These are phyloP conservation scores for Elysia crispata DNA, from an alignment of 2,888 invertebrate genomes.

Conservation along the genomic window DNA sequence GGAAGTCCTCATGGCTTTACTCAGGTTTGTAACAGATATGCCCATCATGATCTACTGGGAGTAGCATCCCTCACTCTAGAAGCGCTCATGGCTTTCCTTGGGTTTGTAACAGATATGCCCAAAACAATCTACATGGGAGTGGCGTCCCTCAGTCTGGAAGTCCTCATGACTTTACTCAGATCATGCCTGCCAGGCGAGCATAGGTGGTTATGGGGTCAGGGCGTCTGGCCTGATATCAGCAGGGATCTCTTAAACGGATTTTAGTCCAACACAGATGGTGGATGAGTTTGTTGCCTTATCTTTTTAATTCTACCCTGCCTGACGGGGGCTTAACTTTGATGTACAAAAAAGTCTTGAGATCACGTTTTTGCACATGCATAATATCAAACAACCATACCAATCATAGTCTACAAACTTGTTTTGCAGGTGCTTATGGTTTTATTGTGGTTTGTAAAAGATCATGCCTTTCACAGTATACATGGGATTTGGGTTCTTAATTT, in stretches of 20 bases:
- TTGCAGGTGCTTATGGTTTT: no score
- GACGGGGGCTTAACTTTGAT: no score
- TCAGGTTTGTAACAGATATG: conserved; percentile 79
- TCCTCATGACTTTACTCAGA: conserved; percentile 70
- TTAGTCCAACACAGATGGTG: no score
- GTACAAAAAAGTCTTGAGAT: no score
- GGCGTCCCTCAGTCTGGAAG: conserved; percentile 79
- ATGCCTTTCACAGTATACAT: conserved; percentile 81
- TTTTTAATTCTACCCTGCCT: no score
- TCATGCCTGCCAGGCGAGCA: no score
- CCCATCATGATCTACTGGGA: conserved; percentile 82
- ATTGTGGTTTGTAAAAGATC: no score
- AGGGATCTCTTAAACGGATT: no score
- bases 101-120: conserved; percentile 79
- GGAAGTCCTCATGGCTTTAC: conserved; percentile 69
- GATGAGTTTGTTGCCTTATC: no score
- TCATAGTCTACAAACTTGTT: conserved; percentile 81
- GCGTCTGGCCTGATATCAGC: no score
- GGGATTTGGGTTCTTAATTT: conserved; percentile 80
- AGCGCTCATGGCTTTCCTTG: conserved; percentile 67
- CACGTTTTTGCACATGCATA: no score
- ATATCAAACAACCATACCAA: conserved; percentile 80
- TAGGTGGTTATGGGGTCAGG: no score
- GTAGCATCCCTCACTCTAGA: conserved; percentile 80
- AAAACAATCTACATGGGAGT: conserved; percentile 81